phyloP scores from a whole-genome alignment of 2,113 vertebrate species.

The Eublepharis macularius region DNA sequence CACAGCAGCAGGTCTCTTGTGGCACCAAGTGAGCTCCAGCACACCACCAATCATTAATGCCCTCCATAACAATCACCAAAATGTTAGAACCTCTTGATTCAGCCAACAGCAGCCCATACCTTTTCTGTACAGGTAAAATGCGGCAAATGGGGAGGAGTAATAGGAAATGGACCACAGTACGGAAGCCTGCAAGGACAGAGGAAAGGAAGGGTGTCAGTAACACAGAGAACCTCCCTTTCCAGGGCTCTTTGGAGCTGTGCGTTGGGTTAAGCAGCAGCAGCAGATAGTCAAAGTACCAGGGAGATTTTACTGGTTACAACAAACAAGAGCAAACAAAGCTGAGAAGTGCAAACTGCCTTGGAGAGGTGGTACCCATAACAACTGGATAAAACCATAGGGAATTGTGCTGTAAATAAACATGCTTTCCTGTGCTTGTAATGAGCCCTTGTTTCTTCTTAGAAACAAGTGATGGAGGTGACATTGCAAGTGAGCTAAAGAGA shows the following conservation, averaged over 20 bases:
- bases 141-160: constrained; percentile 87
- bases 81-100: neutral
- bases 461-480: neutral
- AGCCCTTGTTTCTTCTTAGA: neutral
- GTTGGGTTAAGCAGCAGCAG: neutral
- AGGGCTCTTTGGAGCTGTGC: too few species aligned
- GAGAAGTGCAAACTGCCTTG: neutral
- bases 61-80: neutral
- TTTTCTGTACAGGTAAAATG: constrained; percentile 92
- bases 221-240: neutral
- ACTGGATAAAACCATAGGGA: neutral
- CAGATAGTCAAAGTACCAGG: neutral
- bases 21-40: too few species aligned
- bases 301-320: neutral
- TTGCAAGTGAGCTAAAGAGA: neutral
- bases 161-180: constrained; percentile 89
- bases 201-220: constrained; percentile 17
- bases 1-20: neutral
- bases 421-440: neutral
- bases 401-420: neutral
- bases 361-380: neutral
- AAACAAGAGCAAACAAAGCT: neutral
- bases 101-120: constrained; percentile 69
- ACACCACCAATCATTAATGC: neutral
- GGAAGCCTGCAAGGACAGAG: constrained; percentile 79